Evolutionary conservation across 2,888 invertebrate species (phyloP).

Genomic region (Petrolisthes manimaculis): DNA sequence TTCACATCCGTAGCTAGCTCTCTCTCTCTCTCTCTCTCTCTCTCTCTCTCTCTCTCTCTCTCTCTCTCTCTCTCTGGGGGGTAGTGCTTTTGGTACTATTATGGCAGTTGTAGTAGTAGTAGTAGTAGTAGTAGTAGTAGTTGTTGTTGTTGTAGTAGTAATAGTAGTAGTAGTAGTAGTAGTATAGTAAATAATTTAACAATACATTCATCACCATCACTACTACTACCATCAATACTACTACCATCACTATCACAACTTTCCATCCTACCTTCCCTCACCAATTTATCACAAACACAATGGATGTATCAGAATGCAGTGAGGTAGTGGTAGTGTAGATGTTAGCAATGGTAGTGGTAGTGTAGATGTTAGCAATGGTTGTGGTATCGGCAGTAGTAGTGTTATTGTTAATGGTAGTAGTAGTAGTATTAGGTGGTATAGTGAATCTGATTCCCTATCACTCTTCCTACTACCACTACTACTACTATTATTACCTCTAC

Average conservation of each 20-base stretch:
- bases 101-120: conserved; percentile 30
- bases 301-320: no score
- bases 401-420: no score
- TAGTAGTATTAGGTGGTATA: no score
- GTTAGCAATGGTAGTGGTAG: no score
- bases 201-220: neutral
- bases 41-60: neutral
- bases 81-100: conserved; percentile 35
- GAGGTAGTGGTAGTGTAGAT: no score
- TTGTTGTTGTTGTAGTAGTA: conserved; percentile 30
- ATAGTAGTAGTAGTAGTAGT: neutral
- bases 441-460: no score
- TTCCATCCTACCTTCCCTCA: neutral
- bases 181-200: neutral
- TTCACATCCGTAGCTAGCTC: neutral
- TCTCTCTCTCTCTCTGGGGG: conserved; percentile 4
- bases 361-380: no score
- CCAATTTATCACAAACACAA: no score
- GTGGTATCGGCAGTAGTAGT: no score
- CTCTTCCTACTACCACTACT: no score
- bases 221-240: neutral
- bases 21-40: conserved; percentile 8
- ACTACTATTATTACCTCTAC: no score
- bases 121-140: neutral
- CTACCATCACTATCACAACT: neutral